Conservation (phyloP, 2,888 invertebrate genomes). For the Nephrotoma flavescens region DNA sequence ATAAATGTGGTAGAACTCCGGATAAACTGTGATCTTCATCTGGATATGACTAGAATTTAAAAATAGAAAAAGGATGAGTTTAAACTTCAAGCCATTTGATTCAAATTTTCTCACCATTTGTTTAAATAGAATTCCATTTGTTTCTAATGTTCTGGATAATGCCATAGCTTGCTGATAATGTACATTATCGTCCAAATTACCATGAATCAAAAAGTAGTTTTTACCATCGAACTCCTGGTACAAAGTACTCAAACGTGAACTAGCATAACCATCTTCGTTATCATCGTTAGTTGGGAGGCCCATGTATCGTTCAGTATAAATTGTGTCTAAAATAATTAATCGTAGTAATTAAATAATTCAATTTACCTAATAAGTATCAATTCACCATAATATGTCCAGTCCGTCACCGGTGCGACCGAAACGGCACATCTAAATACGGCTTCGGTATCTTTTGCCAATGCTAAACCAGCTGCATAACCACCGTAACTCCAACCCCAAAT, state of each 20-base stretch:
- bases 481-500: slow-evolving; percentile 99
- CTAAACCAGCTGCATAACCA: slow-evolving; percentile 82
- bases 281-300: slow-evolving; percentile 56
- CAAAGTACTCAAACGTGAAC: slow-evolving; percentile 59
- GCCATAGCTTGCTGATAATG: slow-evolving; percentile 95
- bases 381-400: slow-evolving; percentile 87
- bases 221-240: slow-evolving; percentile 51
- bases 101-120: slow-evolving; percentile 42
- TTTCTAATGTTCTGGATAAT: slow-evolving; percentile 72
- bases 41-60: slow-evolving; percentile 59
- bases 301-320: slow-evolving; percentile 96
- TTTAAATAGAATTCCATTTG: slow-evolving; percentile 74
- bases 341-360: not conserved
- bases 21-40: slow-evolving; percentile 84
- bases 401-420: slow-evolving; percentile 91
- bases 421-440: slow-evolving; percentile 83
- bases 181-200: slow-evolving; percentile 90
- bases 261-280: slow-evolving; percentile 58
- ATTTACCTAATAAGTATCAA: not conserved
- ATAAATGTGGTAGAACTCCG: slow-evolving; percentile 73
- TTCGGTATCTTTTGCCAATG: slow-evolving; percentile 59
- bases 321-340: slow-evolving; percentile 53
- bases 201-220: slow-evolving; percentile 81
- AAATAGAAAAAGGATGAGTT: not conserved
- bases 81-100: not conserved